These are phyloP conservation scores for Meloidogyne chitwoodi DNA, from an alignment of 1,140 invertebrate species.

Conservation along the genomic window DNA sequence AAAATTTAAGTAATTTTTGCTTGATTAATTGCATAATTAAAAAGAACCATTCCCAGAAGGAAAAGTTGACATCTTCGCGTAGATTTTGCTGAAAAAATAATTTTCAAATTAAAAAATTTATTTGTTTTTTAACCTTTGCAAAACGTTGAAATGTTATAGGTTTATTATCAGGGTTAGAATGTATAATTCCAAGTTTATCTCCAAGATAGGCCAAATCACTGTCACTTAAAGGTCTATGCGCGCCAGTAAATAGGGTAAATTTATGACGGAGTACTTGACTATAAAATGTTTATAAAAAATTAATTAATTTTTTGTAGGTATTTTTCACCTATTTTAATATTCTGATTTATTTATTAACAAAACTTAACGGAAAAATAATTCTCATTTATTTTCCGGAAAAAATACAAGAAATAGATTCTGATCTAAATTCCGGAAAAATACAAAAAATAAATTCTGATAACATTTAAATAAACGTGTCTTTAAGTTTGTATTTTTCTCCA, in stretches of 20 bases:
- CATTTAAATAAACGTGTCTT: neutral
- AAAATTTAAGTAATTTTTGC: constrained; percentile 58
- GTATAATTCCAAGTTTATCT: constrained; percentile 50
- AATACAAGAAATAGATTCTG: no score
- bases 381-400: no score
- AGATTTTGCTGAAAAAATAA: constrained; percentile 49
- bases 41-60: constrained; percentile 61
- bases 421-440: no score
- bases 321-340: no score
- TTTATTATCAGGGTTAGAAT: constrained; percentile 45
- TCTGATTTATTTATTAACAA: no score
- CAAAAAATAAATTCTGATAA: no score
- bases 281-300: neutral
- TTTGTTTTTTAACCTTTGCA: constrained; percentile 39
- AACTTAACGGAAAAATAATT: no score
- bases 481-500: neutral
- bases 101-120: neutral
- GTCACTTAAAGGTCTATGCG: constrained; percentile 50
- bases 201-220: constrained; percentile 50
- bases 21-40: constrained; percentile 60
- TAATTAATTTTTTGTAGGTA: neutral
- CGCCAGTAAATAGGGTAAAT: constrained; percentile 55
- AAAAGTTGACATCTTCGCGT: constrained; percentile 55
- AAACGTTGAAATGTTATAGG: constrained; percentile 58
- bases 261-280: constrained; percentile 53